phyloP scores from a whole-genome alignment of 1,140 invertebrate species.

The Tetragnatha versicolor region DNA sequence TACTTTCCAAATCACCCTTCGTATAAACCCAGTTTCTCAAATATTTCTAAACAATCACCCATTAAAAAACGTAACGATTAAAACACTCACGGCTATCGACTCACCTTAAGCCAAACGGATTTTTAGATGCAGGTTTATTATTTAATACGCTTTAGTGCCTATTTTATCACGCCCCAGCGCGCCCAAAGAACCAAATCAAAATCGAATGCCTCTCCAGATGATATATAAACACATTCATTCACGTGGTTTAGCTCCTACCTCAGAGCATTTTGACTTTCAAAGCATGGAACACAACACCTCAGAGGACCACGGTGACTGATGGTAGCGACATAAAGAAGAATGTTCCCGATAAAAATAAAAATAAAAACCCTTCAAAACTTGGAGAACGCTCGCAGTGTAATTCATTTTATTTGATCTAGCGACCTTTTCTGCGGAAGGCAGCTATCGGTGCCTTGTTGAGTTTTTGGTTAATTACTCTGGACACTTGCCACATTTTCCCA shows the following conservation, averaged over 20 bases:
- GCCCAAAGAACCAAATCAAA: constrained; percentile 10
- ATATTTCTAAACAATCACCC: no score
- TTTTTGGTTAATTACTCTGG: constrained; percentile 32
- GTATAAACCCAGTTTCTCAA: no score
- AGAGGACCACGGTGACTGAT: constrained; percentile 11
- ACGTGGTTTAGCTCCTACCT: constrained; percentile 16
- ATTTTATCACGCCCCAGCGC: no score
- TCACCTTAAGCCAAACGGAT: no score
- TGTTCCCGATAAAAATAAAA: neutral
- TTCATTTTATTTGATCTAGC: constrained; percentile 40
- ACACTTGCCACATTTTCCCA: constrained; percentile 25
- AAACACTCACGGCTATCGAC: no score
- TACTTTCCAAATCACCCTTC: no score
- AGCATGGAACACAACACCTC: constrained; percentile 11
- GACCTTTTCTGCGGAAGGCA: constrained; percentile 28
- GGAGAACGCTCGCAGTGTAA: constrained; percentile 7
- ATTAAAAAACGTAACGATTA: no score
- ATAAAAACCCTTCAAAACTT: neutral
- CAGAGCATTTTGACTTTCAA: constrained; percentile 11
- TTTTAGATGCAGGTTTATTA: no score
- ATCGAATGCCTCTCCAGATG: neutral
- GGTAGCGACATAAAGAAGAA: constrained; percentile 11
- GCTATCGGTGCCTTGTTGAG: constrained; percentile 34
- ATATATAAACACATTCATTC: constrained; percentile 12
- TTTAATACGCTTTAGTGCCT: no score